Base-by-base conservation (phyloP, 2,888 invertebrate genomes). In the Brachypalpus laphriformis region DNA sequence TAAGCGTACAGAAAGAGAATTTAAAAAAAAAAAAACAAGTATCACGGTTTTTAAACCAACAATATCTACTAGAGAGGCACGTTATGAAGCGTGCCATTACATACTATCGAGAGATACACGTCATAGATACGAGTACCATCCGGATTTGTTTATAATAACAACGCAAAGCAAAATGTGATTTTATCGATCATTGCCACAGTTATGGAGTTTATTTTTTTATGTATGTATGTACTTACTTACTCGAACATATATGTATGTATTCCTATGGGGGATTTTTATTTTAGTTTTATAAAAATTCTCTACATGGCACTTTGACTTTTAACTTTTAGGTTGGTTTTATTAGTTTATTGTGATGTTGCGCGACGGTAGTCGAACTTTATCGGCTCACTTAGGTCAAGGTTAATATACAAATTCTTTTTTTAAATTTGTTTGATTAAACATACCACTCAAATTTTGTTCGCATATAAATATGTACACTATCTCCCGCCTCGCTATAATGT, bases 31-130 rank as follows among this genome's bases (percentile, higher is more conserved):
- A 34, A 56, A 56, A 42, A n/a, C n/a, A n/a, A n/a, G n/a, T 20
- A 18, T 11, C 22, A 45, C 34, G 65, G 9, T 47, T 47, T 20
- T 20, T 2, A 47, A 47, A 47, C 4, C 37, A 20, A 18, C 37
- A 28, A 54, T 59, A 61, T 70, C 25, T 56, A 77, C 77, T 68
- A 14, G 40, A 18, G 8, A 51, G 76, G 31, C 42, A 70, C 37
- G 51, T 34, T 61, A n/a, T 59, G 70, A 68, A 70, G 61, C 77
- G 54, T 70, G 70, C 61, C 74, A 74, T 22, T 31, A 63, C 63
- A 51, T 28, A 54, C 40, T 61, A 61, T 70, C n/a, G 28, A 31
- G 61, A 47, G 54, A 70, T 63, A 63, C 42, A 63, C 61, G 61
- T 56, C 71, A 56, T 45, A 71, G 47, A 63, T 78, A n/a, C n/a